Percentiles rank a stretch among this genome's conserved stretches.
phyloP scores from a whole-genome alignment of 2,888 invertebrate genomes.

The Omphaloscelis lunosa region DNA sequence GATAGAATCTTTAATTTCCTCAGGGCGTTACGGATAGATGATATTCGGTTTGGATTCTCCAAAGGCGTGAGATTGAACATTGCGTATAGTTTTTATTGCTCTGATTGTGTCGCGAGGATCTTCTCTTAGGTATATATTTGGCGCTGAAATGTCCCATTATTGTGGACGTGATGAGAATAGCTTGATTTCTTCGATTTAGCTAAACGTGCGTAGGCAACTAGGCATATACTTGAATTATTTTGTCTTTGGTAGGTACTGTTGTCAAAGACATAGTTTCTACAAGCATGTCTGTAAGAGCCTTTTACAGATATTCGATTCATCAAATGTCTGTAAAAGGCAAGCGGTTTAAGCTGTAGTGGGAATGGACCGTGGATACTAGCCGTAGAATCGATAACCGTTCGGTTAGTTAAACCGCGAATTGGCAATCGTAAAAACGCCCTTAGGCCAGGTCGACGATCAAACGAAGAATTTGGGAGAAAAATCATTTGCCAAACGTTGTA shows the following conservation, averaged over 20 bases:
- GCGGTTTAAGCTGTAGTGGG: background rate
- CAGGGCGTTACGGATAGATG: constrained; percentile 81
- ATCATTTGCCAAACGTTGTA: background rate
- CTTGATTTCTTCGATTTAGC: constrained; percentile 31
- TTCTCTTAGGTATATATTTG: constrained; percentile 42
- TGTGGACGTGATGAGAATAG: constrained; percentile 48
- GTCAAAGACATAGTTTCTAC: too few relatives aligned
- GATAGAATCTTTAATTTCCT: constrained; percentile 90
- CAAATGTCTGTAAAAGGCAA: background rate
- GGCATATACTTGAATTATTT: constrained; percentile 14
- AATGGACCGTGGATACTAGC: background rate
- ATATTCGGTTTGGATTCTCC: constrained; percentile 79
- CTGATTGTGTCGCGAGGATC: constrained; percentile 50
- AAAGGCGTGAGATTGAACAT: constrained; percentile 66
- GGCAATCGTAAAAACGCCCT: background rate
- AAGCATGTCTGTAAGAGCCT: background rate
- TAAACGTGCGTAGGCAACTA: background rate
- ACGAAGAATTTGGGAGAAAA: background rate
- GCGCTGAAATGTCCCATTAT: constrained; percentile 59
- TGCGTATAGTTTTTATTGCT: constrained; percentile 66
- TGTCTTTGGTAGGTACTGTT: background rate
- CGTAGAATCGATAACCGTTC: background rate
- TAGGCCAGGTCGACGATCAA: background rate
- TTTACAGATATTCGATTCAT: too few relatives aligned
- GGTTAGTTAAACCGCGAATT: background rate